These are phyloP conservation scores for Oppia nitens DNA, from an alignment of 1,140 invertebrate genomes.

Conservation along the genomic window DNA sequence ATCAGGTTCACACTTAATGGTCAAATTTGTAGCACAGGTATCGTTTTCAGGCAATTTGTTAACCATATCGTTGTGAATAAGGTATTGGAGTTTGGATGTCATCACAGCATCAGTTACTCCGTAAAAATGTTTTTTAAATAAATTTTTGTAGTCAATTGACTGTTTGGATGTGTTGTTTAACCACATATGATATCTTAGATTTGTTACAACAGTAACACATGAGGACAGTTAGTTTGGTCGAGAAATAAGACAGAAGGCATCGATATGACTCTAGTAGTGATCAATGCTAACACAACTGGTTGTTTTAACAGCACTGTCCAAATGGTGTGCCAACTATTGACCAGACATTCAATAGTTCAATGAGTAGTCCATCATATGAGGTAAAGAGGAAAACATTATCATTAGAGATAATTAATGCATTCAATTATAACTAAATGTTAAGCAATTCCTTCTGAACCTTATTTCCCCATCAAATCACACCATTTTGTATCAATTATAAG, in stretches of 20 bases:
- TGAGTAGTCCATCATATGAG: not conserved
- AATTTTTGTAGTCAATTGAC: not conserved
- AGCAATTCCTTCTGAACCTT: not conserved
- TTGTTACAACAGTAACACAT: not conserved
- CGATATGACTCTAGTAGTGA: not conserved
- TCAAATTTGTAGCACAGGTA: not conserved
- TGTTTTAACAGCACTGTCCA: too few species aligned
- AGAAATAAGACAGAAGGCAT: not conserved
- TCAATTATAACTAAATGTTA: not conserved
- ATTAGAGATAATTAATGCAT: not conserved
- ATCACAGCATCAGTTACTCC: constrained; percentile 5
- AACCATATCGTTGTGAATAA: constrained; percentile 8
- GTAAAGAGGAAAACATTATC: not conserved
- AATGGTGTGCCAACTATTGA: not conserved
- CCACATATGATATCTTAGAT: not conserved
- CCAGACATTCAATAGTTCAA: not conserved
- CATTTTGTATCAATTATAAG: not conserved
- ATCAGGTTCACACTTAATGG: constrained; percentile 16
- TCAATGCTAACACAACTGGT: not conserved
- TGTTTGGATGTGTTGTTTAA: not conserved
- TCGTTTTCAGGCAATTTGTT: constrained; percentile 1
- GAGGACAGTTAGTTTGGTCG: not conserved
- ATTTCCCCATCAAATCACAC: not conserved
- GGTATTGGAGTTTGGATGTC: constrained; percentile 1
- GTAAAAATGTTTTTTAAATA: not conserved